phyloP scores from a whole-genome alignment of 2,888 invertebrate genomes.

The Plagodis dolabraria region DNA sequence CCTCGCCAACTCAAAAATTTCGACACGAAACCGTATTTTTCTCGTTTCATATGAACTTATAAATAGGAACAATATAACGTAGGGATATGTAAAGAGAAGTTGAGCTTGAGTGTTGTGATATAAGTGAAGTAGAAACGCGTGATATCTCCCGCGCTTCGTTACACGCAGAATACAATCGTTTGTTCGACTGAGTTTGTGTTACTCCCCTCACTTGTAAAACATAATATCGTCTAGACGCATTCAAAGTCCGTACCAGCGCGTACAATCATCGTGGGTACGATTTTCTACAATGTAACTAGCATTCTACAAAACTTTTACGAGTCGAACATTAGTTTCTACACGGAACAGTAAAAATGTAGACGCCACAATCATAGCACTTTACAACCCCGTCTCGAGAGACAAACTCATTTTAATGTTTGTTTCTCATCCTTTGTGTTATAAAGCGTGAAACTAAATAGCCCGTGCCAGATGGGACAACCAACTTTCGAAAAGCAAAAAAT shows the following conservation, averaged over 20 bases:
- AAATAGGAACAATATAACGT: too few relatives aligned
- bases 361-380: conserved; percentile 36
- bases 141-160: conserved; percentile 37
- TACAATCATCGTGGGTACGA: conserved; percentile 39
- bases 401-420: conserved; percentile 37
- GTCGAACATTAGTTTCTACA: conserved; percentile 29
- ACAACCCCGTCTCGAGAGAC: conserved; percentile 28
- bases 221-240: conserved; percentile 70
- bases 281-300: conserved; percentile 33
- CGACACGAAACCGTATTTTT: too few relatives aligned
- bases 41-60: too few relatives aligned
- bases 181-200: conserved; percentile 38
- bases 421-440: conserved; percentile 40
- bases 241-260: conserved; percentile 43
- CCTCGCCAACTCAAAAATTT: too few relatives aligned
- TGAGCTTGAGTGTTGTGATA: conserved; percentile 8
- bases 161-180: conserved; percentile 44
- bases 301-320: conserved; percentile 34
- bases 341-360: conserved; percentile 33
- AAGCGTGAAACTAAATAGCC: conserved; percentile 41
- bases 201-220: conserved; percentile 42
- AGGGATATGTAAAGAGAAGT: background rate
- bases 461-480: conserved; percentile 38
- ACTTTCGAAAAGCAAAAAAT: conserved; percentile 36
- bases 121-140: conserved; percentile 25